These are phyloP conservation scores for Wiebesia pumilae DNA, from an alignment of 1,140 invertebrate genomes.

Conservation along the genomic window DNA sequence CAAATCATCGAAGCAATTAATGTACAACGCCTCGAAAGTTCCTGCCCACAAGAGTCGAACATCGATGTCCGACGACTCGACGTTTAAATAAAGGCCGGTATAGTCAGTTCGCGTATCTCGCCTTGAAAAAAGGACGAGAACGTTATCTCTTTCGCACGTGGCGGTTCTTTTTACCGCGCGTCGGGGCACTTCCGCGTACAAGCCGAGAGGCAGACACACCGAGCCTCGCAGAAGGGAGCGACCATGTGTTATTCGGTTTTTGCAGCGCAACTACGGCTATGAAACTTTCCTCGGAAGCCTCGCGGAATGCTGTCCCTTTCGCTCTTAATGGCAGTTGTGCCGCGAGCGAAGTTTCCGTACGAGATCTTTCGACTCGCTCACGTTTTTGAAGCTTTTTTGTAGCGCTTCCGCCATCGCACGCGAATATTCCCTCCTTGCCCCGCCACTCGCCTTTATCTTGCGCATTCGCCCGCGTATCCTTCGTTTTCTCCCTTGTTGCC, in stretches of 20 bases:
- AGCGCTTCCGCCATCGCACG: neutral
- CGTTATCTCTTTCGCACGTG: neutral
- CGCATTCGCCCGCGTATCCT: neutral
- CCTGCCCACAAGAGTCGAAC: neutral
- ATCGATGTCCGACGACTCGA: neutral
- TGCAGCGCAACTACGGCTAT: neutral
- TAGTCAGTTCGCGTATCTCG: neutral
- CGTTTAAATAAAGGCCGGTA: no score
- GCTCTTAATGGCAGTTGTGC: conserved; percentile 22
- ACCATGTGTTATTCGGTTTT: conserved; percentile 6
- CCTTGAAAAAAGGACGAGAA: neutral
- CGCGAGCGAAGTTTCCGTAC: conserved; percentile 12
- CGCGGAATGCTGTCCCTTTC: neutral
- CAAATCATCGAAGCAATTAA: neutral
- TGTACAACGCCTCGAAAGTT: neutral
- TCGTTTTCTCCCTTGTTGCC: neutral
- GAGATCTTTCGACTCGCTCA: neutral
- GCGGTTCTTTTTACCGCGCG: neutral
- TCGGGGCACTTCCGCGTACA: neutral
- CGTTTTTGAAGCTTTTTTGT: neutral
- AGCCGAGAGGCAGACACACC: neutral
- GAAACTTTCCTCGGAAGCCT: conserved; percentile 39
- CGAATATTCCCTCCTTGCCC: neutral
- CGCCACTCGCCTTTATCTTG: neutral
- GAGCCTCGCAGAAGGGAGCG: neutral